A percentile compares a stretch with the other conserved stretches of the same genome.
Conservation (phyloP, 2,113 vertebrate species). For the Alethe castanea region DNA sequence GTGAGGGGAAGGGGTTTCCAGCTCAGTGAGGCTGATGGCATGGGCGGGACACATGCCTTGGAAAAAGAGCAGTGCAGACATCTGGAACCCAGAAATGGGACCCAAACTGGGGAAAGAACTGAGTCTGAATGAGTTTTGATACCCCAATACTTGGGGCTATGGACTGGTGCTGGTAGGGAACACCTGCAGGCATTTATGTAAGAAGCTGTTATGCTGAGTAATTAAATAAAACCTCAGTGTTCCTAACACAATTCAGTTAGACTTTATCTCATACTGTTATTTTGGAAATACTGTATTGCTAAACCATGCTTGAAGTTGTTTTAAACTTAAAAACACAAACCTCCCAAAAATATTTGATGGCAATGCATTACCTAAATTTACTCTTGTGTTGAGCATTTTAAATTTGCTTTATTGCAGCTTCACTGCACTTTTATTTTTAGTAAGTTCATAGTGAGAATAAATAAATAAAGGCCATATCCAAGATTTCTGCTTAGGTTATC, state of each 20-base stretch:
- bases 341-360: not conserved
- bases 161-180: not conserved
- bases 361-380: not conserved
- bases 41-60: not conserved
- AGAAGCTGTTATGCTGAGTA: not conserved
- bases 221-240: not conserved
- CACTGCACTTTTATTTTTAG: not conserved
- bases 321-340: not conserved
- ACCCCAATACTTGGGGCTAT: not conserved
- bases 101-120: not conserved
- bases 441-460: not conserved
- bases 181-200: not conserved
- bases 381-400: not conserved
- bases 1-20: not conserved
- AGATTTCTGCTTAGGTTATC: not conserved
- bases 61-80: not conserved
- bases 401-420: not conserved
- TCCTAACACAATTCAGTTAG: not conserved
- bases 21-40: rapidly evolving
- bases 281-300: not conserved
- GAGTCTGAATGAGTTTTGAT: not conserved
- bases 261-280: not conserved
- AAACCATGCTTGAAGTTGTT: not conserved
- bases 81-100: not conserved
- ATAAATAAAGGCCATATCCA: not conserved